Percentiles rank a stretch among this genome's conserved stretches.
Conservation (phyloP, 1,140 invertebrate genomes). For the Contarinia nasturtii region DNA sequence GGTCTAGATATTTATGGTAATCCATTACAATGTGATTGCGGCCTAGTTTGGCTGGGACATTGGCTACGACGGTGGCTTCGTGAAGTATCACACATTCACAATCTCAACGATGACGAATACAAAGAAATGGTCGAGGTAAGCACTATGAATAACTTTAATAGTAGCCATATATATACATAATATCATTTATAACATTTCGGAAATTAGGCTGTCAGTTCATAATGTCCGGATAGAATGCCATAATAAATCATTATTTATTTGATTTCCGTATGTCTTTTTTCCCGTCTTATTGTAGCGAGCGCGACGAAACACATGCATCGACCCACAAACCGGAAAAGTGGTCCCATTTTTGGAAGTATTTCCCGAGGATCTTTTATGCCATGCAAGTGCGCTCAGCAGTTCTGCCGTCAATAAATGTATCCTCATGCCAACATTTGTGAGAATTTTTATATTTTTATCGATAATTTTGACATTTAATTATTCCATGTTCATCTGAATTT, state of each 20-base stretch:
- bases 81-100: conserved; percentile 37
- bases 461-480: no score
- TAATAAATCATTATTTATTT: not conserved
- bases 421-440: no score
- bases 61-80: conserved; percentile 72
- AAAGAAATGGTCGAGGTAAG: conserved; percentile 22
- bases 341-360: conserved; percentile 48
- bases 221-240: not conserved
- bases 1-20: conserved; percentile 66
- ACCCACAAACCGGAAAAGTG: conserved; percentile 32
- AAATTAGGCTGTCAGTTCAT: not conserved
- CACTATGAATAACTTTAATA: not conserved
- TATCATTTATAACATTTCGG: not conserved
- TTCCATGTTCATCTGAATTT: no score
- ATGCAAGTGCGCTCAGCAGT: conserved; percentile 50
- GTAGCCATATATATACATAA: not conserved
- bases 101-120: conserved; percentile 22
- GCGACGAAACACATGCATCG: conserved; percentile 40
- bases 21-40: conserved; percentile 70
- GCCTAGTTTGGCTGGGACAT: conserved; percentile 69
- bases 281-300: conserved; percentile 17
- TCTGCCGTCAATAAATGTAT: conserved; percentile 16
- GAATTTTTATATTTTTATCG: no score
- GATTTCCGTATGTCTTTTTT: not conserved
- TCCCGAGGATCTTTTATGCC: conserved; percentile 52